Percentiles rank a stretch among this genome's conserved stretches.
phyloP scores from a whole-genome alignment of 2,113 vertebrate genomes.

The Epinephelus fuscoguttatus region DNA sequence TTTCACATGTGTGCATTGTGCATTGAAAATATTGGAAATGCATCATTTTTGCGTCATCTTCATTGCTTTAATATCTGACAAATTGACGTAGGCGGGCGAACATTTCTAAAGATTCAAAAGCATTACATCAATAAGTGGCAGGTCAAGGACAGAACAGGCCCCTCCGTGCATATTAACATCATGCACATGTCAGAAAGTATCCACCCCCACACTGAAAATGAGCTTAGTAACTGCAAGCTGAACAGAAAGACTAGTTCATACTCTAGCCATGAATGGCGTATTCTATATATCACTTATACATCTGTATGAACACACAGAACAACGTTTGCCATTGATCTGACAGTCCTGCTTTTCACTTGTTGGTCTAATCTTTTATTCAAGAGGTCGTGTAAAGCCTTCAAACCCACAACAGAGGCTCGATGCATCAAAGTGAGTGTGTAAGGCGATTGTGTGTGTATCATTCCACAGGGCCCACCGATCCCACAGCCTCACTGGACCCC shows the following conservation, averaged over 20 bases:
- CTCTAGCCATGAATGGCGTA: conserved; percentile 10
- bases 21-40: not conserved
- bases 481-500: conserved; percentile 11
- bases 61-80: conserved; percentile 1
- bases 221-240: not conserved
- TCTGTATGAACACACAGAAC: conserved; percentile 14
- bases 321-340: conserved; percentile 30
- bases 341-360: conserved; percentile 40
- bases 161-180: not conserved
- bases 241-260: conserved; percentile 31
- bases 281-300: conserved; percentile 22
- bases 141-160: not conserved
- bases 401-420: conserved; percentile 21
- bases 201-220: conserved; percentile 19
- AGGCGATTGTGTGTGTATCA: conserved; percentile 34
- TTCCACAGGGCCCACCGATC: conserved; percentile 30
- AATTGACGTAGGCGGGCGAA: not conserved
- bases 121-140: not conserved
- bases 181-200: not conserved
- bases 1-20: not conserved
- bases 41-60: not conserved
- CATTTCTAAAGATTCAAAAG: not conserved
- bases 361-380: conserved; percentile 61
- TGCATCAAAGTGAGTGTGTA: conserved; percentile 38
- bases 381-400: conserved; percentile 40